Percentiles rank a stretch among this genome's conserved stretches.
phyloP scores from a whole-genome alignment of 2,113 vertebrate species.

The Pandion haliaetus region DNA sequence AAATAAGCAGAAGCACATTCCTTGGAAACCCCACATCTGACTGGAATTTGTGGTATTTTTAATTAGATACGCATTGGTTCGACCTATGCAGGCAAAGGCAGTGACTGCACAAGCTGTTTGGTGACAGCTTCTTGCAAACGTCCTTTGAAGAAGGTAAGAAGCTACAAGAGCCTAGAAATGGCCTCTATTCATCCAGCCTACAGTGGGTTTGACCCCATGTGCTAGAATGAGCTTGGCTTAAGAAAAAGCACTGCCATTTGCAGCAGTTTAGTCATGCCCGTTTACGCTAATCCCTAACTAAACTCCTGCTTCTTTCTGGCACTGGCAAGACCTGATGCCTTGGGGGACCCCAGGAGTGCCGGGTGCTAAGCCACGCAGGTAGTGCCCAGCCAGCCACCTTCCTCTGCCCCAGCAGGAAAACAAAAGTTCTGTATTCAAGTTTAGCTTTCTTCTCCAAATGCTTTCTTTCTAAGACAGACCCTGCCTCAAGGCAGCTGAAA shows the following conservation, averaged over 20 bases:
- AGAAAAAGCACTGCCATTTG: neutral
- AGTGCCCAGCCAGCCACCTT: neutral
- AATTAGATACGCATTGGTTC: neutral
- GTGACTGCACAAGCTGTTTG: neutral
- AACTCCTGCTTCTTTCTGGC: neutral
- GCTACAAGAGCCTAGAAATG: neutral
- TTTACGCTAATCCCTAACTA: neutral
- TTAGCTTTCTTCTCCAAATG: neutral
- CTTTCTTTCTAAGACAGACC: neutral
- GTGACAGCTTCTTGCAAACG: rapidly evolving
- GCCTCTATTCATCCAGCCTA: neutral
- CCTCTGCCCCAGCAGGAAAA: neutral
- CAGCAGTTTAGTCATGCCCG: neutral
- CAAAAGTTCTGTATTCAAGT: neutral
- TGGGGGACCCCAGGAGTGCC: rapidly evolving
- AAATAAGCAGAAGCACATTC: constrained; percentile 14
- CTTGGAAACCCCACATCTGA: neutral
- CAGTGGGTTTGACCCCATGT: neutral
- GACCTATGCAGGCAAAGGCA: neutral
- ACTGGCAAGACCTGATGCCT: neutral
- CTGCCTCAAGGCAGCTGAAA: neutral
- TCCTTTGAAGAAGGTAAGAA: neutral
- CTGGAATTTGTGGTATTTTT: constrained; percentile 38
- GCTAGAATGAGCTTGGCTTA: neutral
- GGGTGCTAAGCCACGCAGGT: neutral